phyloP scores from a whole-genome alignment of 2,888 invertebrate species.

The Plebejus argus region DNA sequence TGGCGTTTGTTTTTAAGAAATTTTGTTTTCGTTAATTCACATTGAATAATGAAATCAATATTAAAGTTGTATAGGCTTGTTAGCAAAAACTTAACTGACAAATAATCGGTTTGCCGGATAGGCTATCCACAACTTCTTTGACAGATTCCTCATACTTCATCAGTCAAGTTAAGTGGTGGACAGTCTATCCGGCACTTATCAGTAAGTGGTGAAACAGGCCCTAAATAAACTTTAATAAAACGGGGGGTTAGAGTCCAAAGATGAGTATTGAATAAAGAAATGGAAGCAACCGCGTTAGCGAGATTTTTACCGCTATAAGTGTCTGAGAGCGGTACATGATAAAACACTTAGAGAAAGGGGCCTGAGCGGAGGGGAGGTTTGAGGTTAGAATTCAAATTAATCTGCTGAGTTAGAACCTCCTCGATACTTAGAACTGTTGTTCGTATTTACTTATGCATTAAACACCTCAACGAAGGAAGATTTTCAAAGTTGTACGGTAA shows the following conservation, averaged over 20 bases:
- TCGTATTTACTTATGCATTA: conserved; percentile 12
- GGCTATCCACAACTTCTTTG: too few species aligned
- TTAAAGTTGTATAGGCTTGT: too few species aligned
- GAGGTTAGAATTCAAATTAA: conserved; percentile 50
- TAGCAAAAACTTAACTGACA: too few species aligned
- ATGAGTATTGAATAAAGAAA: conserved; percentile 28
- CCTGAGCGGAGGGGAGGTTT: conserved; percentile 41
- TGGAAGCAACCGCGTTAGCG: conserved; percentile 8
- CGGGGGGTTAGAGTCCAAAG: background rate
- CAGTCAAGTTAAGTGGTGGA: too few species aligned
- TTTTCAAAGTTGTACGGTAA: background rate
- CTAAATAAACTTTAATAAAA: background rate
- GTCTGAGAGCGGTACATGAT: conserved; percentile 46
- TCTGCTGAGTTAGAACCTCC: conserved; percentile 38
- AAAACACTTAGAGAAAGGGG: conserved; percentile 50
- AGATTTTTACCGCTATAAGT: conserved; percentile 40
- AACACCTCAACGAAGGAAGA: background rate
- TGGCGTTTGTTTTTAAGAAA: background rate
- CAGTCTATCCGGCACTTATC: too few species aligned
- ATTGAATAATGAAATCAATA: too few species aligned
- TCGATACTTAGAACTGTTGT: conserved; percentile 37
- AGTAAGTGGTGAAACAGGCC: too few species aligned
- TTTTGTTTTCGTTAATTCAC: background rate
- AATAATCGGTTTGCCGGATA: too few species aligned
- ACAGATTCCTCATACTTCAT: too few species aligned